Conservation (phyloP, 2,113 vertebrate genomes). For the Tachuris rubrigastra region DNA sequence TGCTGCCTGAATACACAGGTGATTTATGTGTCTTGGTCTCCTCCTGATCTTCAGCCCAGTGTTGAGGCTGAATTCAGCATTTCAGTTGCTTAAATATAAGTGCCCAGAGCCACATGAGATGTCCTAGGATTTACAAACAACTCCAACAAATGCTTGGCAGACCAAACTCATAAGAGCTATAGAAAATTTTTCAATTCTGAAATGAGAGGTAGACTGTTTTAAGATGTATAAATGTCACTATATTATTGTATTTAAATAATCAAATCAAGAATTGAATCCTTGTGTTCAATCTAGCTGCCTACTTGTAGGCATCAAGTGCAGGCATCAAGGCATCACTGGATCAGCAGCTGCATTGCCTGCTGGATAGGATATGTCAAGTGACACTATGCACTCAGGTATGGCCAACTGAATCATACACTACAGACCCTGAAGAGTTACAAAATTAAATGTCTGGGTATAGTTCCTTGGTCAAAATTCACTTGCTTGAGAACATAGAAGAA, state of each 20-base stretch:
- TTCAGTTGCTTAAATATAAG: not conserved
- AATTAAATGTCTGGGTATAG: not conserved
- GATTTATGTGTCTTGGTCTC: not conserved
- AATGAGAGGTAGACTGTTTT: not conserved
- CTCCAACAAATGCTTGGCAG: not conserved
- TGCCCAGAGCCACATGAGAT: not conserved
- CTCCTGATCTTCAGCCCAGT: not conserved
- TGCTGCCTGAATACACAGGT: not conserved
- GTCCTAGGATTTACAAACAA: fast-evolving
- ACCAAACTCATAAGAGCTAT: not conserved
- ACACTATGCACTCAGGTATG: not conserved
- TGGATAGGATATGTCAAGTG: not conserved
- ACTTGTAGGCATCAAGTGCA: not conserved
- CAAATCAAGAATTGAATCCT: not conserved
- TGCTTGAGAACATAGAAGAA: not conserved
- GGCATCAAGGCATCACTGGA: not conserved
- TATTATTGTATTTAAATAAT: not conserved
- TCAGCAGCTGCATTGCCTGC: not conserved
- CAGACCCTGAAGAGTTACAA: not conserved
- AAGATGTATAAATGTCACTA: not conserved
- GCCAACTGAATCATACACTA: not conserved
- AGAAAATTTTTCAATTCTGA: not conserved
- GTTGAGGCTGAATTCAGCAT: not conserved
- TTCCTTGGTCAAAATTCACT: not conserved
- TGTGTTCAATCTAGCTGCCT: not conserved